phyloP scores from a whole-genome alignment of 1,140 invertebrate genomes.

The Panagrolaimus sp. region DNA sequence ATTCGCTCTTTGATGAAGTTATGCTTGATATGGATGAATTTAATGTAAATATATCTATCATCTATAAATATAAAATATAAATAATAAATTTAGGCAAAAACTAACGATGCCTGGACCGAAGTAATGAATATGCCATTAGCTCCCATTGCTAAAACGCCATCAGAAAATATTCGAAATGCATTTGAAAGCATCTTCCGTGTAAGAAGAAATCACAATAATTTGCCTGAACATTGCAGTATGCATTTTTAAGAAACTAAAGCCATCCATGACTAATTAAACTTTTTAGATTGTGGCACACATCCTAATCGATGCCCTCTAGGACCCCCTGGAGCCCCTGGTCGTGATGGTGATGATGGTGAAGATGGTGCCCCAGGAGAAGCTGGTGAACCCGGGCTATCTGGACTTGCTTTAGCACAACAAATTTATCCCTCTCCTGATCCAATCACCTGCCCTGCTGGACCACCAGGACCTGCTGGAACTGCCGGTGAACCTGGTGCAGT shows the following conservation, averaged over 20 bases:
- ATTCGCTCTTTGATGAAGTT: constrained; percentile 1
- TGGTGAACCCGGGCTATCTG: constrained; percentile 15
- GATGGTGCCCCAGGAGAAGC: constrained; percentile 10
- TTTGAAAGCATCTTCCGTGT: constrained; percentile 15
- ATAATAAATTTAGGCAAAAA: constrained; percentile 2
- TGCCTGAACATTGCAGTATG: constrained; percentile 14
- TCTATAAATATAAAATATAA: not conserved
- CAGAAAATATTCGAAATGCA: not conserved
- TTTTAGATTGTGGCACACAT: constrained; percentile 7
- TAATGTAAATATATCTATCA: constrained; percentile 1
- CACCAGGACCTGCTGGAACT: constrained; percentile 19
- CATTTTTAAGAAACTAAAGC: no score
- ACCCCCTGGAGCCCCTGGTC: constrained; percentile 15
- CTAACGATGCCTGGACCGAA: constrained; percentile 17
- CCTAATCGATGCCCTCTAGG: constrained; percentile 22
- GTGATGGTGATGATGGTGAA: constrained; percentile 7
- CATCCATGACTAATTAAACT: no score
- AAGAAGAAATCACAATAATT: not conserved
- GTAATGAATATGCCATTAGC: constrained; percentile 16
- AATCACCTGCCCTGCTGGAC: constrained; percentile 15
- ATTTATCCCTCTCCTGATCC: not conserved
- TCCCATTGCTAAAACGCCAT: not conserved
- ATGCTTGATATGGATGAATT: constrained; percentile 18
- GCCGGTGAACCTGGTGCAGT: constrained; percentile 5
- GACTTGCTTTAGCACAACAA: not conserved